Evolutionary conservation across 1,140 invertebrate genomes (phyloP).

Genomic region (Parapsyche elsis): DNA sequence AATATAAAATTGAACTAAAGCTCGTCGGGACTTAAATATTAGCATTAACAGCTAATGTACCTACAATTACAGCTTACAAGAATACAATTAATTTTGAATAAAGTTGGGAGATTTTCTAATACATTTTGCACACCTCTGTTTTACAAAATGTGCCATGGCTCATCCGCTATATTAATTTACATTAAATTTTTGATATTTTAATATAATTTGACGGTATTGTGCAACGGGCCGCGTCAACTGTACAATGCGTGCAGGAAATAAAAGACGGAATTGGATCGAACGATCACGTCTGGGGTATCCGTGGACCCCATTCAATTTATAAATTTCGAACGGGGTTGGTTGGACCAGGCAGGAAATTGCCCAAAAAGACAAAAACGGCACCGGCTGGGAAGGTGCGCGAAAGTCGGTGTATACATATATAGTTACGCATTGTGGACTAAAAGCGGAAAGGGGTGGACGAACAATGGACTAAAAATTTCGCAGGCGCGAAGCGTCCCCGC

Average conservation of each 20-base stretch:
- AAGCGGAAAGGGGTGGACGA: constrained; percentile 10
- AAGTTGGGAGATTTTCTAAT: no score
- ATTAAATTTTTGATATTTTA: not conserved
- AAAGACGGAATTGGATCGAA: constrained; percentile 21
- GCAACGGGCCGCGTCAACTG: no score
- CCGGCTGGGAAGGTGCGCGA: not conserved
- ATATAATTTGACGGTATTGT: no score
- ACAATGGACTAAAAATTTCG: constrained; percentile 25
- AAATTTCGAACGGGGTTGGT: not conserved
- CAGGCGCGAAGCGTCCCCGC: not conserved
- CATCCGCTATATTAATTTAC: no score
- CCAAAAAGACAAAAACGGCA: not conserved
- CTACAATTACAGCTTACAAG: no score
- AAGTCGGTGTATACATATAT: not conserved
- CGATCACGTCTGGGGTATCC: not conserved
- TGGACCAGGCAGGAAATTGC: constrained; percentile 35
- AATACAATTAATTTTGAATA: no score
- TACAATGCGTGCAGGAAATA: constrained; percentile 17
- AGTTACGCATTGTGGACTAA: not conserved
- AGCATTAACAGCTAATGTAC: no score
- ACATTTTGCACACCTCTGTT: no score
- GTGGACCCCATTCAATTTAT: constrained; percentile 10
- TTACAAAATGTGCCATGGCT: no score
- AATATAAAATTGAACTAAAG: no score
- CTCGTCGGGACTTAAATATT: no score